Evolutionary conservation across 1,140 invertebrate genomes (phyloP).

Genomic region (Idris sp.): DNA sequence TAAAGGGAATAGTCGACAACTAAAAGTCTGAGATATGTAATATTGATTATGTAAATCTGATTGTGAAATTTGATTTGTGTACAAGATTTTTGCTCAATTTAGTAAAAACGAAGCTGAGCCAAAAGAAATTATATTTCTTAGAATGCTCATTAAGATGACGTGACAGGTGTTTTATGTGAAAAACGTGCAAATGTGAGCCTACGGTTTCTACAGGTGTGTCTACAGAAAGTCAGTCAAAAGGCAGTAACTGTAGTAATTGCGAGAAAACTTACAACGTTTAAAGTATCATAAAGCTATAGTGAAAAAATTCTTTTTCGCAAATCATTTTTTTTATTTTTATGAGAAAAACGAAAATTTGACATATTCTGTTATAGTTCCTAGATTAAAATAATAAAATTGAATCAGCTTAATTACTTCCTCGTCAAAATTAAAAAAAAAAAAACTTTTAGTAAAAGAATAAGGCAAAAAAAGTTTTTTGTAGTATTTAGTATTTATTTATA

Average conservation of each 20-base stretch:
- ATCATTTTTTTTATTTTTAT: not conserved
- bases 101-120: constrained; percentile 21
- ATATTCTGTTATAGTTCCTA: too few relatives aligned
- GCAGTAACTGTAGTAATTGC: constrained; percentile 36
- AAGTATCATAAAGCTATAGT: not conserved
- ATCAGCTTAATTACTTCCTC: too few relatives aligned
- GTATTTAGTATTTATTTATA: too few relatives aligned
- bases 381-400: too few relatives aligned
- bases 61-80: not conserved
- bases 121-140: constrained; percentile 46
- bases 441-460: too few relatives aligned
- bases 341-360: too few relatives aligned
- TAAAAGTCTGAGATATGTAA: too few relatives aligned
- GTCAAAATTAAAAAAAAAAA: too few relatives aligned
- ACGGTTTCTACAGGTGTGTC: constrained; percentile 55
- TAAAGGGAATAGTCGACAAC: too few relatives aligned
- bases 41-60: too few relatives aligned
- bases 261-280: constrained; percentile 25
- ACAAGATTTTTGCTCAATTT: not conserved
- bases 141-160: constrained; percentile 60
- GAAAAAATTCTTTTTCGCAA: constrained; percentile 1
- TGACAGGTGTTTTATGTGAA: constrained; percentile 54
- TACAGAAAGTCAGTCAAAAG: constrained; percentile 46
- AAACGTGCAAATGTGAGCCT: constrained; percentile 53
- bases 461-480: too few relatives aligned